These are phyloP conservation scores for Caenorhabditis uteleia DNA, from an alignment of 2,888 invertebrate species.

Conservation along the genomic window DNA sequence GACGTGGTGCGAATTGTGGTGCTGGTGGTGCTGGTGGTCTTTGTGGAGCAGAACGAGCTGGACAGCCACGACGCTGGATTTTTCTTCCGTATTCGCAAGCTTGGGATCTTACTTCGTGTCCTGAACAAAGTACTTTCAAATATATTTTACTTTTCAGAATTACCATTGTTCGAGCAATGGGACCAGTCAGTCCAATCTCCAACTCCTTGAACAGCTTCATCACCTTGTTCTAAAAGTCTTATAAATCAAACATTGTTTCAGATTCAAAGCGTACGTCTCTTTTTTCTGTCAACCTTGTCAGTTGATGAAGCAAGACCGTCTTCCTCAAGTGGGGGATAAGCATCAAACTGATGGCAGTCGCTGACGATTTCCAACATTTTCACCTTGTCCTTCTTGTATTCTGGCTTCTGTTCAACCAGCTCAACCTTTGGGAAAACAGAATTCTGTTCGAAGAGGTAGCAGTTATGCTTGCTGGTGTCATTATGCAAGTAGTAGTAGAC, in stretches of 20 bases:
- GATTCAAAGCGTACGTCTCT: conserved; percentile 49
- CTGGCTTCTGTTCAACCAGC: conserved; percentile 58
- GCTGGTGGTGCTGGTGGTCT: conserved; percentile 46
- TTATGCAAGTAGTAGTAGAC: conserved; percentile 60
- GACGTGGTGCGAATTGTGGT: conserved; percentile 34
- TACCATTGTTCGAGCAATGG: conserved; percentile 38
- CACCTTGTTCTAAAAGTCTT: conserved; percentile 44
- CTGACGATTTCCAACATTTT: conserved; percentile 60
- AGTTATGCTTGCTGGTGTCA: conserved; percentile 55
- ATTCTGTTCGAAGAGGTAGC: conserved; percentile 54
- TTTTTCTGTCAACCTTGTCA: conserved; percentile 62
- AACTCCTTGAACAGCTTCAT: conserved; percentile 33
- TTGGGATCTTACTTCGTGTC: conserved; percentile 55
- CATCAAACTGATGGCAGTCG: conserved; percentile 62
- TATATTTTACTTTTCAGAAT: conserved; percentile 6
- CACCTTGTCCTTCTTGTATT: conserved; percentile 57
- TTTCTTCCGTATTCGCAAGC: conserved; percentile 61
- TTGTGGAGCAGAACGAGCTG: conserved; percentile 53
- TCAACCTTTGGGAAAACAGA: conserved; percentile 48
- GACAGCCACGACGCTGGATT: conserved; percentile 63
- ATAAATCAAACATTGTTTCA: neutral
- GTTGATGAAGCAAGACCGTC: conserved; percentile 61
- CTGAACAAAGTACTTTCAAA: conserved; percentile 16
- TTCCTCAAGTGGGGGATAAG: conserved; percentile 59
- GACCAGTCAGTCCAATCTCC: conserved; percentile 63